Base-by-base conservation (phyloP, 2,888 invertebrate genomes). In the Octodonta nipae region DNA sequence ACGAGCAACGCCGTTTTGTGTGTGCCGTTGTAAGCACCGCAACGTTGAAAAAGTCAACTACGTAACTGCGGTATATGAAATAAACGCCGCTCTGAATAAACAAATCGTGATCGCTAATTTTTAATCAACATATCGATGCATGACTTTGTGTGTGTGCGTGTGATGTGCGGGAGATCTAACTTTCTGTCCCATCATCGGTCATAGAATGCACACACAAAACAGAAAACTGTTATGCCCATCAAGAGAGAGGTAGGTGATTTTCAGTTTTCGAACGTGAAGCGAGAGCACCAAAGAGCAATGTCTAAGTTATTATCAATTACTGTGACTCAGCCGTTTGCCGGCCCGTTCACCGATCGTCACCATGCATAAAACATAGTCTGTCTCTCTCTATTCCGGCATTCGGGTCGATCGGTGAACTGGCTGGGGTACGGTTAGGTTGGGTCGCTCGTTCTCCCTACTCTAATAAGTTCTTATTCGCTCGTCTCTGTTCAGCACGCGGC, bases 291-390 rank as follows among this genome's bases (percentile, higher is more conserved):
- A 47, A 49, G 52, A 50, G 57, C 58, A 58, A 58, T 59, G 57
- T 55, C 56, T 56, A 58, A 58, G 56, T 59, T 61, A 62, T 62
- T 62, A 62, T 62, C 61, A 62, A 62, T 62, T 61, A 62, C 61
- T 60, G 61, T 62, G 62, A 62, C 60, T 62, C 61, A 62, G 60
- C 59, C 60, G 59, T 57, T 45, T 60, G 55, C 53, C 51, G 51
- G 54, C 60, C 58, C 53, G 60, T 55, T 46, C 51, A 43, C 50
- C 47, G 58, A 55, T 58, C 60, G 51, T 52, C 51, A 49, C 61
- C 56, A 59, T 57, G 58, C 58, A 58, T 59, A 58, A 59, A 61
- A 58, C 58, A 58, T 55, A 56, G 54, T 50, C 55, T 46, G 43
- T 62, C 61, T 56, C 52, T 52, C 55, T 62, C 58, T 60, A 61